These are phyloP conservation scores for Apaloderma vittatum DNA, from an alignment of 2,113 vertebrate genomes.

Conservation along the genomic window DNA sequence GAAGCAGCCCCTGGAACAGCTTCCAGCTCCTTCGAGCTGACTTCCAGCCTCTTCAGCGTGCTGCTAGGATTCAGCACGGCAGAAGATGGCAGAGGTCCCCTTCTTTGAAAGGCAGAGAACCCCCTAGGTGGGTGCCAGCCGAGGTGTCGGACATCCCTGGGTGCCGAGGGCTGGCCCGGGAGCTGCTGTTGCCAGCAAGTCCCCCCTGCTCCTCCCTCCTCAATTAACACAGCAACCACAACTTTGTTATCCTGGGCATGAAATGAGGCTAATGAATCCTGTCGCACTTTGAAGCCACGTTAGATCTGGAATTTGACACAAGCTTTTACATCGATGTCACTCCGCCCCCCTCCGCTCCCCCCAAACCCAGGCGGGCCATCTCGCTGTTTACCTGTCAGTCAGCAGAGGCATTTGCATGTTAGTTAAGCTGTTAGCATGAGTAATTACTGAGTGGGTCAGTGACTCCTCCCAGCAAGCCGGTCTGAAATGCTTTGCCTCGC, in stretches of 20 bases:
- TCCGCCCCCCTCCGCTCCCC: neutral
- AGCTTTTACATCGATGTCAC: slow-evolving; percentile 63
- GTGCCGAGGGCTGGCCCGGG: neutral
- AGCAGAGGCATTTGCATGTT: slow-evolving; percentile 64
- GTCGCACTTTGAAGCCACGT: slow-evolving; percentile 43
- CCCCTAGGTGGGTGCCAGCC: neutral
- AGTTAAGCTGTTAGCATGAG: slow-evolving; percentile 72
- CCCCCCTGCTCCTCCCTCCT: slow-evolving; percentile 33
- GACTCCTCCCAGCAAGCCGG: slow-evolving; percentile 61
- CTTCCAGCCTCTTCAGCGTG: neutral
- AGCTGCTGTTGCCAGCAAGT: slow-evolving; percentile 14
- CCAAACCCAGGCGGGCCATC: neutral
- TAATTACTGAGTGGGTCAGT: slow-evolving; percentile 65
- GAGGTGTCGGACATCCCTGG: neutral
- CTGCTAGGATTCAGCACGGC: neutral
- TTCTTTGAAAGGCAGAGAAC: neutral
- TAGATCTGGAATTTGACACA: slow-evolving; percentile 8
- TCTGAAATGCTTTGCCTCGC: neutral
- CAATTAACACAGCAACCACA: slow-evolving; percentile 62
- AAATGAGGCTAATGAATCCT: slow-evolving; percentile 62
- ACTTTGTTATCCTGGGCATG: slow-evolving; percentile 61
- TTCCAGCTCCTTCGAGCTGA: neutral
- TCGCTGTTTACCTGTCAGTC: slow-evolving; percentile 58
- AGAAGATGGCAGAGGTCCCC: neutral
- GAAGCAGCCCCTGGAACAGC: neutral